These are phyloP conservation scores for Rynchops niger DNA, from an alignment of 2,113 vertebrate species.

Conservation along the genomic window DNA sequence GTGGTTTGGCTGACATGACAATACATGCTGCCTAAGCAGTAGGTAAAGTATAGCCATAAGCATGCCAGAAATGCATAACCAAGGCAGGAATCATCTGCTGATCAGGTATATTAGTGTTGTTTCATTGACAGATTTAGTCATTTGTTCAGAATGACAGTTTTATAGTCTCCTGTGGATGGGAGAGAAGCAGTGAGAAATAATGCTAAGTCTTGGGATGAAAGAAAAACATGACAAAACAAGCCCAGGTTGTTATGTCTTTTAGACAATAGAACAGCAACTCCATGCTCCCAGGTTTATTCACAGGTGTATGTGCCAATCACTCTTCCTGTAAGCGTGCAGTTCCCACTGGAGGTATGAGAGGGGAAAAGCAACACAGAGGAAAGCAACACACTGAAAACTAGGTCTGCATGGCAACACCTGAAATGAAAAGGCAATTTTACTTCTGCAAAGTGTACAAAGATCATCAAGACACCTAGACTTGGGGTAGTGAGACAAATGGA, in stretches of 20 bases:
- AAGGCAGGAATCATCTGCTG: neutral
- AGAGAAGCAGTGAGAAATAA: neutral
- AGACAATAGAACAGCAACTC: neutral
- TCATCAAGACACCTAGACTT: rapidly evolving
- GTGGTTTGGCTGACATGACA: neutral
- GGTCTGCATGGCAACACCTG: neutral
- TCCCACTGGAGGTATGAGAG: neutral
- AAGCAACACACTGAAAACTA: neutral
- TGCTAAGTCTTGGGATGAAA: neutral
- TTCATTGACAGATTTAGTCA: neutral
- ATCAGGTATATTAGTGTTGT: neutral
- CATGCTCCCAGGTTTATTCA: neutral
- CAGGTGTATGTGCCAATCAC: neutral
- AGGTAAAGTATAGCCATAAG: neutral
- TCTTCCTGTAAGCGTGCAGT: rapidly evolving
- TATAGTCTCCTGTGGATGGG: neutral
- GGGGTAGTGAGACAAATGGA: neutral
- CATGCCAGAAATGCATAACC: neutral
- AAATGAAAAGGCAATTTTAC: neutral
- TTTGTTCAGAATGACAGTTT: neutral
- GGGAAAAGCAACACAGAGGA: neutral
- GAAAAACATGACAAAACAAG: neutral
- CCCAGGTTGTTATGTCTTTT: neutral
- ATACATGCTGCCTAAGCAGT: neutral
- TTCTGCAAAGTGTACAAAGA: neutral